Evolutionary conservation across 2,888 invertebrate species (phyloP).

Genomic region (Vannuccia rotundouncinata): DNA sequence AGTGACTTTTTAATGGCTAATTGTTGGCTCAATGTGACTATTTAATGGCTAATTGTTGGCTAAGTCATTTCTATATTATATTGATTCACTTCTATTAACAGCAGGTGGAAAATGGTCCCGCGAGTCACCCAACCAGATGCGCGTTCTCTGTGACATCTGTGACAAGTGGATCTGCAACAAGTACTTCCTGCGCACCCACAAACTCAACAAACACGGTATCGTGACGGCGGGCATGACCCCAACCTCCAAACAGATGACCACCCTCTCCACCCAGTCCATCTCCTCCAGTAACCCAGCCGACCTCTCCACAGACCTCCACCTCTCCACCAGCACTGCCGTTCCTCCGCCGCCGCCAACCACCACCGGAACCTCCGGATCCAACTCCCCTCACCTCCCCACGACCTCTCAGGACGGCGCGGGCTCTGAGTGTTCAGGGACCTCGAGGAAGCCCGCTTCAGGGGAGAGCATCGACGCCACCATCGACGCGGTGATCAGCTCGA

Average conservation of each 20-base stretch:
- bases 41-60: no score
- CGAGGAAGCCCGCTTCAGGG: background rate
- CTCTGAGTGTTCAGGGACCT: background rate
- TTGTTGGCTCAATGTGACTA: no score
- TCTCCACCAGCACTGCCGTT: background rate
- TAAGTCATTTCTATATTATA: no score
- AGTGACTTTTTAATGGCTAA: no score
- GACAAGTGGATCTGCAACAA: conserved; percentile 39
- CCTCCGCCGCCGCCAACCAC: background rate
- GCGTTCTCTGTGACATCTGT: conserved; percentile 39
- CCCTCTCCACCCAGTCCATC: background rate
- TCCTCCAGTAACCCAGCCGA: background rate
- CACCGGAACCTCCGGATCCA: background rate
- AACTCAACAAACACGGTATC: conserved; percentile 36
- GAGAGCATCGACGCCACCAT: background rate
- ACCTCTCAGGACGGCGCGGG: background rate
- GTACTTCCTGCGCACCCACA: conserved; percentile 39
- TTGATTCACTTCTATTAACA: no score
- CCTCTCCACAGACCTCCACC: background rate
- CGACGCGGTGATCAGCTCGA: conserved; percentile 6
- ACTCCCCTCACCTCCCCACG: background rate
- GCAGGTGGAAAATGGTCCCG: conserved; percentile 31
- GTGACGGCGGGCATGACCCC: background rate
- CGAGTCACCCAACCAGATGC: conserved; percentile 34
- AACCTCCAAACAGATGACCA: background rate